A percentile compares a stretch with the other conserved stretches of the same genome.
Conservation (phyloP, 2,113 vertebrate species). For the Trichechus manatus region DNA sequence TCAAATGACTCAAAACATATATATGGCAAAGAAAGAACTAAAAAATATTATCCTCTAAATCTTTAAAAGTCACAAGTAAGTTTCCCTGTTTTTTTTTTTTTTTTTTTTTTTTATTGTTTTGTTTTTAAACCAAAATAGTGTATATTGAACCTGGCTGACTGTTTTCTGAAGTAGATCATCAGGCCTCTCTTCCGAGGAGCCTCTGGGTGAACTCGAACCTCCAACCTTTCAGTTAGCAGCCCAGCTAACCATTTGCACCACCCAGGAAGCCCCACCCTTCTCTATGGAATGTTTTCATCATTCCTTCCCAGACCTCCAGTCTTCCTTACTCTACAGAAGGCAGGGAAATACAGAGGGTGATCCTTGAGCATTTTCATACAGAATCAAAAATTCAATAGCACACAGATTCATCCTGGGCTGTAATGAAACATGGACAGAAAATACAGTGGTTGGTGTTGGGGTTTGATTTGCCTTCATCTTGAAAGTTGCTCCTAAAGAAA, state of each 20-base stretch:
- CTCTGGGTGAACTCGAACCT: background rate
- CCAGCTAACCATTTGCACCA: background rate
- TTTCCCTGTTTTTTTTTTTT: background rate
- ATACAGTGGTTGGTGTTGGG: background rate
- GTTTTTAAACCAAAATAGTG: background rate
- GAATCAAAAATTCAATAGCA: background rate
- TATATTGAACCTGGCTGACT: background rate
- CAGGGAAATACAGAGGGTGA: background rate
- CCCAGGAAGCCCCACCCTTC: background rate
- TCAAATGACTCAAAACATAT: background rate
- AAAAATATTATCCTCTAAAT: background rate
- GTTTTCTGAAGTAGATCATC: background rate
- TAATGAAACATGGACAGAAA: accelerated
- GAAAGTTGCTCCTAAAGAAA: background rate
- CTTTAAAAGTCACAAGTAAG: background rate
- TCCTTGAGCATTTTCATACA: background rate
- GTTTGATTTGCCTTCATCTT: background rate
- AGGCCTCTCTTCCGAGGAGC: background rate
- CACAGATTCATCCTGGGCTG: background rate
- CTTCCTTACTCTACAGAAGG: background rate
- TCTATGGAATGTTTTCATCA: background rate
- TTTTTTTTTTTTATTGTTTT: background rate
- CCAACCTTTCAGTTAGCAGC: background rate
- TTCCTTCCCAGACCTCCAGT: background rate
- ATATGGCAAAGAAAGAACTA: background rate